Evolutionary conservation across 2,888 invertebrate species (phyloP), one percentile per base, ranked within the genome.

Genomic region (Allophyes oxyacanthae): DNA sequence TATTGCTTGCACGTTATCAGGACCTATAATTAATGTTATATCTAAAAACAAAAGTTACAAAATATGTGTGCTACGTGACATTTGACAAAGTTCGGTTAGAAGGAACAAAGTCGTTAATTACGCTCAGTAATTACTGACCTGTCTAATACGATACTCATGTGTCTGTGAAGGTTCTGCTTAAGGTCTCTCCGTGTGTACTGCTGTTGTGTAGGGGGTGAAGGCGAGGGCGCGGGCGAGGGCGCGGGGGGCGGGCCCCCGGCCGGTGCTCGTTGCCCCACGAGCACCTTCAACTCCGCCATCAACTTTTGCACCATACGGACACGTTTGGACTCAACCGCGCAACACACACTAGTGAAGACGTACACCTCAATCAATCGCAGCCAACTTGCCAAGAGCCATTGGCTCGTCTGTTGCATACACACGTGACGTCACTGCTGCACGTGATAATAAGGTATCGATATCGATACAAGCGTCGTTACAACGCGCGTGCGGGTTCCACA

Each of bases 81-180:
- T 46, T 64, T 55, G 26, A 37, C 3, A 48, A 53, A 42, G 43
- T 59, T 37, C 15, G 26, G 48, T 49, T 52, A 15, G 15, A 13
- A 43, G 28, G 40, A 57, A 38, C 9, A 54, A 49, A 53, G 53
- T 51, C 33, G 13, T 49, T 48, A 64, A 42, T 54, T 33, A 41
- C 33, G 41, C 11, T 46, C 50, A 60, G 62, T 56, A 60, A 63
- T 48, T 65, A 88, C 91, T 92, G 85, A 94, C 94, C 94, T 94
- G 93, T 94, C 94, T 69, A 94, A 84, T 68, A 94, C 94, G 69
- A 93, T 94, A 85, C 90, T 93, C 94, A 94, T 94, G 79, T 95
- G 94, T 72, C 90, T 89, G 78, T 94, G 91, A 34, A 95, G 89
- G 78, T 94, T 95, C 54, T 91, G 90, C 81, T 93, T 94, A 60